Conservation (phyloP, 2,113 vertebrate genomes). For the Dipodomys ordii region DNA sequence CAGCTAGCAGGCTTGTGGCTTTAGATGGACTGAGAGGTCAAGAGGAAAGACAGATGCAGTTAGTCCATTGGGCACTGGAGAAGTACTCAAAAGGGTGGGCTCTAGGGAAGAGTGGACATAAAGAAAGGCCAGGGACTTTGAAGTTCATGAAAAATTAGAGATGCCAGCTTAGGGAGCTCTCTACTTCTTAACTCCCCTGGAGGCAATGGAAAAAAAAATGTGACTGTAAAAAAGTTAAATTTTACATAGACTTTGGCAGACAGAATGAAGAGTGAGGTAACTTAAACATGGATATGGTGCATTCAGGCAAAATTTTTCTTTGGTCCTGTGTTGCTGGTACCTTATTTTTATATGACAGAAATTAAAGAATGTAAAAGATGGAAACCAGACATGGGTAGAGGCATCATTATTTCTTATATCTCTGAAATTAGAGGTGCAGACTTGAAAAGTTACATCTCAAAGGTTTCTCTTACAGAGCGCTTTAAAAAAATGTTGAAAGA, state of each 20-base stretch:
- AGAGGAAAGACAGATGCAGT: conserved; percentile 3
- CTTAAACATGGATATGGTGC: conserved; percentile 45
- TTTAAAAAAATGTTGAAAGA: not conserved
- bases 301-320: conserved; percentile 13
- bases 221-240: not conserved
- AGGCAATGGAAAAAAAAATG: conserved; percentile 25
- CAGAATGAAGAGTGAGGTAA: conserved; percentile 57
- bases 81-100: not conserved
- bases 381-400: conserved; percentile 49
- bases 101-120: not conserved
- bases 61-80: not conserved
- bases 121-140: not conserved
- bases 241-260: conserved; percentile 17
- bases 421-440: conserved; percentile 10
- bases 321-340: not conserved
- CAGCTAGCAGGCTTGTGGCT: not conserved
- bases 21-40: conserved; percentile 34
- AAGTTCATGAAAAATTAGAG: conserved; percentile 8
- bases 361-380: conserved; percentile 46
- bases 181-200: not conserved
- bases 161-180: not conserved
- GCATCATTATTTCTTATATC: conserved; percentile 15
- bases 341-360: conserved; percentile 50
- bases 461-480: not conserved
- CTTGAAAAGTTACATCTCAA: not conserved